Percentiles rank a stretch among this genome's conserved stretches.
Conservation (phyloP, 1,140 invertebrate species). For the Onthophagus taurus region DNA sequence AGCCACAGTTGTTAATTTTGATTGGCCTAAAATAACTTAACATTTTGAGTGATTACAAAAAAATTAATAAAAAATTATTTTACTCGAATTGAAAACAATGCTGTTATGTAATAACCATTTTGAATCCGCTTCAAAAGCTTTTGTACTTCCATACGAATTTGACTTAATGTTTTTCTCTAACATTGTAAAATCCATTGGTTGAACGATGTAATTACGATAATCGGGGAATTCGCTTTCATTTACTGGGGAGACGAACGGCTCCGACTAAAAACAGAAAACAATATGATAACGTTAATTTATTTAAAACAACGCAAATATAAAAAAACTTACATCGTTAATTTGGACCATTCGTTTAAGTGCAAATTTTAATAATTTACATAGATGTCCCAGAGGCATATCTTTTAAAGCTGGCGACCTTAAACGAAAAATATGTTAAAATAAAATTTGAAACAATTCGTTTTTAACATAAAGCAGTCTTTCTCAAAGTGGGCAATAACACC, state of each 20-base stretch:
- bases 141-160: slow-evolving; percentile 77
- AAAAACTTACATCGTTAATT: slow-evolving; percentile 54
- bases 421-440: slow-evolving; percentile 24
- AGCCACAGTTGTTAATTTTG: slow-evolving; percentile 66
- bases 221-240: slow-evolving; percentile 56
- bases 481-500: neutral
- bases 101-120: slow-evolving; percentile 92
- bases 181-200: slow-evolving; percentile 73
- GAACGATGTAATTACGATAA: slow-evolving; percentile 70
- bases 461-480: too few relatives aligned
- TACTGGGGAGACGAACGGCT: slow-evolving; percentile 67
- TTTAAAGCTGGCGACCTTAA: slow-evolving; percentile 61
- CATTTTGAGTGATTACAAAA: neutral
- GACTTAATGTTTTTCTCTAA: slow-evolving; percentile 69
- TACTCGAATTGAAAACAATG: slow-evolving; percentile 80
- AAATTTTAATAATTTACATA: slow-evolving; percentile 64
- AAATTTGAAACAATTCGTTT: neutral
- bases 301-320: too few relatives aligned
- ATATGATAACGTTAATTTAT: slow-evolving; percentile 13
- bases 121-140: slow-evolving; percentile 78
- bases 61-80: slow-evolving; percentile 29
- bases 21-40: slow-evolving; percentile 47
- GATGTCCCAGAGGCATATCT: slow-evolving; percentile 58
- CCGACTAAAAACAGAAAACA: slow-evolving; percentile 42
- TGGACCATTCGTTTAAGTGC: slow-evolving; percentile 64